These are phyloP conservation scores for Nilaparvata lugens DNA, from an alignment of 1,140 invertebrate genomes.

Conservation along the genomic window DNA sequence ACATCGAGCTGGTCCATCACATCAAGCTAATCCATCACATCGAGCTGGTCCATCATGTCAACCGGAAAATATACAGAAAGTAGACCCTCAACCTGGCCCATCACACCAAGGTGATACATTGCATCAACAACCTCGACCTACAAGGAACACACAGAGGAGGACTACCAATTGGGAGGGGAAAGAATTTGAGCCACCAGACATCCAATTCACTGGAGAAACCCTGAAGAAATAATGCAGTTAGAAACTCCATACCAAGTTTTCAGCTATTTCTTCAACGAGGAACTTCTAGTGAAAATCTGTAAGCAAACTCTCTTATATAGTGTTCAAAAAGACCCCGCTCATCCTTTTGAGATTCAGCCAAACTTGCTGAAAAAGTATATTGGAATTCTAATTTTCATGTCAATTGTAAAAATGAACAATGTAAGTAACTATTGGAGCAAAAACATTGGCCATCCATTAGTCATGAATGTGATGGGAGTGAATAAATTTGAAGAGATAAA, in stretches of 20 bases:
- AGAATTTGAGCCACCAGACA: too few relatives aligned
- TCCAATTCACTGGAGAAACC: too few relatives aligned
- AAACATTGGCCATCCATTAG: constrained; percentile 8
- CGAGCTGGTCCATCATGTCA: too few relatives aligned
- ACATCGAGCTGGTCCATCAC: too few relatives aligned
- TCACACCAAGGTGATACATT: too few relatives aligned
- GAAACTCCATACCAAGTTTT: constrained; percentile 25
- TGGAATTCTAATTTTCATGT: constrained; percentile 18
- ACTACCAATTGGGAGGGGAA: too few relatives aligned
- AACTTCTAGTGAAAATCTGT: constrained; percentile 13
- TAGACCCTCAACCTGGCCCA: too few relatives aligned
- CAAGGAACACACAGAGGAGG: too few relatives aligned
- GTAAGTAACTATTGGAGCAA: constrained; percentile 12
- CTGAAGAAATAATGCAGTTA: constrained; percentile 7
- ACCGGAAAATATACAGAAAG: too few relatives aligned
- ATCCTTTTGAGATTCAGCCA: constrained; percentile 23
- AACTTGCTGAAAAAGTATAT: constrained; percentile 24
- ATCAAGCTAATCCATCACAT: too few relatives aligned
- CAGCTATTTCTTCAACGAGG: constrained; percentile 27
- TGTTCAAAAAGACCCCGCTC: background rate
- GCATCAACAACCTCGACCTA: too few relatives aligned
- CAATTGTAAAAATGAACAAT: constrained; percentile 10
- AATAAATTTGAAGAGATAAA: constrained; percentile 15
- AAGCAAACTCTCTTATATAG: background rate
- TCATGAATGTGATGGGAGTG: constrained; percentile 9